Evolutionary conservation across 2,113 vertebrate species (phyloP).

Genomic region (Argyrosomus japonicus): DNA sequence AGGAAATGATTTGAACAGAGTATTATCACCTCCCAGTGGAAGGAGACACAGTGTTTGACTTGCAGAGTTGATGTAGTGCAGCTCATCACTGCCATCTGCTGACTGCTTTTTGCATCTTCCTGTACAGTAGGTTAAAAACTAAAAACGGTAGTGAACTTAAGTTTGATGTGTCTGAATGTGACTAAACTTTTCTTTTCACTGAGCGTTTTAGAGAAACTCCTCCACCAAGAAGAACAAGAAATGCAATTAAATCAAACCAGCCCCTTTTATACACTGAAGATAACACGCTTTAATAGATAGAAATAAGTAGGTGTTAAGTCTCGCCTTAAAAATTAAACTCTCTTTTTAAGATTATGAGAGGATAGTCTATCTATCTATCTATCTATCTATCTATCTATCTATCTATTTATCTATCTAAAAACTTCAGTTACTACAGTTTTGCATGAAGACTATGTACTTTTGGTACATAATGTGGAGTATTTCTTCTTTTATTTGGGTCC

Average conservation of each 20-base stretch:
- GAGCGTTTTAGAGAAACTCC: background rate
- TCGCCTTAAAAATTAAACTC: background rate
- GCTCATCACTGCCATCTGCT: conserved; percentile 57
- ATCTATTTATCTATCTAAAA: no score
- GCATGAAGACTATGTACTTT: background rate
- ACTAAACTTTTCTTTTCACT: background rate
- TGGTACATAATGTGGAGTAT: background rate
- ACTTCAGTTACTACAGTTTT: background rate
- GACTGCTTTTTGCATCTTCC: background rate
- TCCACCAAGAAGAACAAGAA: background rate
- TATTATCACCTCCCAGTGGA: conserved; percentile 48
- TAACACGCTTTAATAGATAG: background rate
- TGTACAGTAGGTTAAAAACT: background rate
- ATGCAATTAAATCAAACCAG: background rate
- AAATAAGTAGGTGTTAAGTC: no score
- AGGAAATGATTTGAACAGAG: background rate
- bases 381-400: no score
- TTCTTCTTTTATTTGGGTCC: background rate
- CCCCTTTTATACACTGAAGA: background rate
- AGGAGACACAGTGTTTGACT: background rate
- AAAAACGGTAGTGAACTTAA: background rate
- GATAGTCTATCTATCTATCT: no score
- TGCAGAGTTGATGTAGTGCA: background rate
- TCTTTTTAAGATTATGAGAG: no score
- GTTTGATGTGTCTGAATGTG: background rate